Percentiles rank a stretch among this genome's conserved stretches.
phyloP scores from a whole-genome alignment of 2,113 vertebrate genomes.

The Marmota monax region DNA sequence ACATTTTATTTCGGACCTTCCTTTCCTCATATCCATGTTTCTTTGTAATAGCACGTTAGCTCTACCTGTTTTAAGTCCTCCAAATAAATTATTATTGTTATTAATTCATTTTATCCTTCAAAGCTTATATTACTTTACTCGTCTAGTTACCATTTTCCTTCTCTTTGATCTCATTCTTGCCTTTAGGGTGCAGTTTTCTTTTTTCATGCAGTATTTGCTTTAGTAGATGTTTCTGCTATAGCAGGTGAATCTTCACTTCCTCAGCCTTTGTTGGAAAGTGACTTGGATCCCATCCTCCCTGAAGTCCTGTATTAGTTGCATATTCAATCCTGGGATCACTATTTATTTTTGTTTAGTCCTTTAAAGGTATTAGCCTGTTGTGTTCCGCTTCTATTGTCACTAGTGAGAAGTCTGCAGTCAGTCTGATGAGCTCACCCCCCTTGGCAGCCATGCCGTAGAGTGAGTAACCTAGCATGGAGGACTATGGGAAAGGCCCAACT shows the following conservation, averaged over 20 bases:
- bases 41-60: background rate
- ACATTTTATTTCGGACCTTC: slow-evolving; percentile 51
- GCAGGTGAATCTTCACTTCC: background rate
- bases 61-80: background rate
- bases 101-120: background rate
- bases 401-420: background rate
- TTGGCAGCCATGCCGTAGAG: background rate
- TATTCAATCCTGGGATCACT: background rate
- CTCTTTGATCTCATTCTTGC: background rate
- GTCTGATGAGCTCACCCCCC: background rate
- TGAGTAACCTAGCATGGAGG: background rate
- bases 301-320: background rate
- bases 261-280: background rate
- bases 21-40: slow-evolving; percentile 4
- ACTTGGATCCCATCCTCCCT: background rate
- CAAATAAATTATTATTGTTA: slow-evolving; percentile 27
- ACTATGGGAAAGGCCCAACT: background rate
- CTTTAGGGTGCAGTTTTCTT: background rate
- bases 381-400: background rate
- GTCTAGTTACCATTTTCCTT: background rate
- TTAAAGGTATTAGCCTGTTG: background rate
- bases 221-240: background rate
- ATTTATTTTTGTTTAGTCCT: background rate
- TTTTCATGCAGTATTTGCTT: background rate
- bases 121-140: background rate